Evolutionary conservation across 2,888 invertebrate species (phyloP).

Genomic region (Dioctria rufipes): DNA sequence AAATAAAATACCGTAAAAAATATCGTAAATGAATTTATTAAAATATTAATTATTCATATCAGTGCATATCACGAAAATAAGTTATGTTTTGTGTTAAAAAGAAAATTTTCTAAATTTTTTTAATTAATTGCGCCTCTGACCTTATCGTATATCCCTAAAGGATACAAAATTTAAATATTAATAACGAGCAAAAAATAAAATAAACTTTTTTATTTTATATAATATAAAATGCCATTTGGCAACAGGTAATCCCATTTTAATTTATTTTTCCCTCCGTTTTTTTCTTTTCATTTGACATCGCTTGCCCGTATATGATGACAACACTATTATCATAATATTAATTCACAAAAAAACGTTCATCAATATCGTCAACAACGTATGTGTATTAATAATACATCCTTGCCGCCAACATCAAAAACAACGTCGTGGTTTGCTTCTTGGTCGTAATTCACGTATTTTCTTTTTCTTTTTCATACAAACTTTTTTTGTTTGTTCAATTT

Average conservation of each 20-base stretch:
- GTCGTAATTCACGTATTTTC: not conserved
- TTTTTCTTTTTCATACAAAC: not conserved
- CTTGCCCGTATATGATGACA: not conserved
- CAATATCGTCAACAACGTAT: not conserved
- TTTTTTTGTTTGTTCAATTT: not conserved
- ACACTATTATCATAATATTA: conserved; percentile 4
- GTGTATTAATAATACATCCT: conserved; percentile 20
- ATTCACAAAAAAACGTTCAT: not conserved
- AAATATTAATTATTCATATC: not conserved
- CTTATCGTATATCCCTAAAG: not conserved
- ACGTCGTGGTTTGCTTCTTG: not conserved
- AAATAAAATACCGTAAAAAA: not conserved
- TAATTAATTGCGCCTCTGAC: conserved; percentile 26
- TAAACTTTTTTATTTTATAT: not conserved
- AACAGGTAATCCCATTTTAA: conserved; percentile 48
- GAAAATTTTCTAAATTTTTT: not conserved
- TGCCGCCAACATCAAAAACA: conserved; percentile 5
- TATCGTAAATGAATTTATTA: not conserved
- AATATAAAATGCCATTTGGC: not conserved
- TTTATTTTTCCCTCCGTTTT: conserved; percentile 20
- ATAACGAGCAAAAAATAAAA: too few species aligned
- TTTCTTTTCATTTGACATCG: conserved; percentile 24
- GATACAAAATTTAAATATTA: too few species aligned
- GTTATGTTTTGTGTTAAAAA: not conserved
- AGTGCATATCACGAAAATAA: not conserved